These are phyloP conservation scores for Chloropsis cyanopogon DNA, from an alignment of 2,113 vertebrate genomes.

Conservation along the genomic window DNA sequence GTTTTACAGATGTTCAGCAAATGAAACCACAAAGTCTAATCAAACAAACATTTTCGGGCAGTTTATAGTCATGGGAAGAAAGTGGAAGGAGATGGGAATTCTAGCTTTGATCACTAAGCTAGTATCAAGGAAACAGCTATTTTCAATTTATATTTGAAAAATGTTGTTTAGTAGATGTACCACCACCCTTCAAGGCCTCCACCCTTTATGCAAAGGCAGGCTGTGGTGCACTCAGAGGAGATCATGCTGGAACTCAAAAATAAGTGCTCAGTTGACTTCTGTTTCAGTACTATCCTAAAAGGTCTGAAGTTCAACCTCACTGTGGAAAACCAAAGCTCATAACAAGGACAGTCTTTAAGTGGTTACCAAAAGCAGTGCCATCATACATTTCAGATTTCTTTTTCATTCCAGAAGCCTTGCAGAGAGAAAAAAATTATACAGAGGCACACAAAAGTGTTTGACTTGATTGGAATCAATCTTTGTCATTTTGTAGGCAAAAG, in stretches of 20 bases:
- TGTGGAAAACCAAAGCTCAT: neutral
- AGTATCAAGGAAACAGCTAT: conserved; percentile 30
- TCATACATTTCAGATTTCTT: neutral
- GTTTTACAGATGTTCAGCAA: conserved; percentile 54
- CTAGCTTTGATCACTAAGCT: conserved; percentile 32
- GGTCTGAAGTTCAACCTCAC: neutral
- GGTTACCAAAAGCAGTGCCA: neutral
- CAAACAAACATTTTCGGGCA: conserved; percentile 47
- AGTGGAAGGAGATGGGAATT: conserved; percentile 22
- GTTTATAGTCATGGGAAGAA: conserved; percentile 46
- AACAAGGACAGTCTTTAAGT: neutral
- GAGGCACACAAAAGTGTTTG: neutral
- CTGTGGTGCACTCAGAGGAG: neutral
- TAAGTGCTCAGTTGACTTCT: neutral
- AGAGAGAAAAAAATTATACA: neutral
- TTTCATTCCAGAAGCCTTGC: neutral
- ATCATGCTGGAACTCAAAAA: neutral
- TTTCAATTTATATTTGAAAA: conserved; percentile 35
- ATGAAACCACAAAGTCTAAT: conserved; percentile 37
- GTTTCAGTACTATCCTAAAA: neutral
- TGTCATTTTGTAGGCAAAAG: neutral
- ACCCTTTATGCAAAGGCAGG: neutral
- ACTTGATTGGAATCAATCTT: neutral
- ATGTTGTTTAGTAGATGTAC: neutral
- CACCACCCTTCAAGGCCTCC: neutral